Evolutionary conservation across 1,140 invertebrate genomes (phyloP).

Genomic region (Spodoptera frugiperda): DNA sequence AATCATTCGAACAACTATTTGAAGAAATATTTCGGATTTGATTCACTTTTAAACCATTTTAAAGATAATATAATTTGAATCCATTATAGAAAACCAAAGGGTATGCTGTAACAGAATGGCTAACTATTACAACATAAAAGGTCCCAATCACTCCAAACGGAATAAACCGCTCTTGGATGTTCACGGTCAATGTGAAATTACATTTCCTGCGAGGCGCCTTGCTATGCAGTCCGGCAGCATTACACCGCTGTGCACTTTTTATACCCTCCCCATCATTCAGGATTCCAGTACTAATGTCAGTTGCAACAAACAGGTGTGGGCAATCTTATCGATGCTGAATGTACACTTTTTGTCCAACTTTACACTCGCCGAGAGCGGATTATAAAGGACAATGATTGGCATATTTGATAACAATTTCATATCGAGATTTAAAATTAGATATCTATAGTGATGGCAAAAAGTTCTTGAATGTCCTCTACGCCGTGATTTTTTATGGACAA

Average conservation of each 20-base stretch:
- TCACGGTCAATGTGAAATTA: background rate
- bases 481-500: background rate
- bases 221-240: constrained; percentile 22
- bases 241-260: constrained; percentile 8
- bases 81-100: no score
- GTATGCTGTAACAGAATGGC: no score
- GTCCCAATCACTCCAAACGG: background rate
- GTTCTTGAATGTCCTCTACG: no score
- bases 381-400: background rate
- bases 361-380: background rate
- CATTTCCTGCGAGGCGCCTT: constrained; percentile 12
- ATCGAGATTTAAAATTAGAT: no score
- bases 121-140: no score
- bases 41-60: no score
- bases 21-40: no score
- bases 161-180: background rate
- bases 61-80: no score
- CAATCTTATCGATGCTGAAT: constrained; percentile 3
- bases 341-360: background rate
- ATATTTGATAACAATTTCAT: background rate
- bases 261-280: constrained; percentile 12
- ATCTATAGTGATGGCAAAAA: no score
- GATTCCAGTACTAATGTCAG: constrained; percentile 34
- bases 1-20: no score
- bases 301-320: constrained; percentile 23